Conservation (phyloP, 2,113 vertebrate species). For the Cercocebus atys region DNA sequence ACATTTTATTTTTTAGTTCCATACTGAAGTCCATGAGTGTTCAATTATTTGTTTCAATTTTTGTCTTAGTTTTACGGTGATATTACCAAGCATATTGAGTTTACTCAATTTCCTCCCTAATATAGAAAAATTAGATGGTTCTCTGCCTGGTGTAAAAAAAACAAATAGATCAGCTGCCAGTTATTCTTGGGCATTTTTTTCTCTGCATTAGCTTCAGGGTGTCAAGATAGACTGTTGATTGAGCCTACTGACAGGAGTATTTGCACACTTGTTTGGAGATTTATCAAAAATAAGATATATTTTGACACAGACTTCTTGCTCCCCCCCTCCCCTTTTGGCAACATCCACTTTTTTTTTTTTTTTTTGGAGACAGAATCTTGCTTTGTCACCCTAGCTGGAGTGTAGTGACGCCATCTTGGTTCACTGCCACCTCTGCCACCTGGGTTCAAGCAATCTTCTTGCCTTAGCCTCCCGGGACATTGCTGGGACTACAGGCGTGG, state of each 20-base stretch:
- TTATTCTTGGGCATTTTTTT: background rate
- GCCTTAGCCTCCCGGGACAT: background rate
- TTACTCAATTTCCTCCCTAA: background rate
- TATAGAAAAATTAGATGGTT: background rate
- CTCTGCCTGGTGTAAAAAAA: background rate
- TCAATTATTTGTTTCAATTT: background rate
- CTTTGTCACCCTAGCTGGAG: background rate
- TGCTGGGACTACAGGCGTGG: background rate
- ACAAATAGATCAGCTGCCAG: background rate
- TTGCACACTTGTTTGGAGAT: background rate
- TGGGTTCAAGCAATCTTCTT: background rate
- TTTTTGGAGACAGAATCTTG: background rate
- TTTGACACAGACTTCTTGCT: conserved; percentile 87
- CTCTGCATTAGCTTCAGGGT: background rate
- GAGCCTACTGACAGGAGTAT: background rate
- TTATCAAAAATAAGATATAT: background rate
- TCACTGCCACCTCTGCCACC: background rate
- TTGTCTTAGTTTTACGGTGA: background rate
- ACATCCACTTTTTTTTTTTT: background rate
- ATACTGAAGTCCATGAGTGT: background rate
- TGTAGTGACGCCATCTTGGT: background rate
- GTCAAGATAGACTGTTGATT: background rate
- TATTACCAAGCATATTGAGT: background rate
- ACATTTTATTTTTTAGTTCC: background rate
- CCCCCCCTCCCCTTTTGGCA: conserved; percentile 77